Evolutionary conservation across 2,797 vertebrate species (phyloP).

Genomic region (Echiichthys vipera): DNA sequence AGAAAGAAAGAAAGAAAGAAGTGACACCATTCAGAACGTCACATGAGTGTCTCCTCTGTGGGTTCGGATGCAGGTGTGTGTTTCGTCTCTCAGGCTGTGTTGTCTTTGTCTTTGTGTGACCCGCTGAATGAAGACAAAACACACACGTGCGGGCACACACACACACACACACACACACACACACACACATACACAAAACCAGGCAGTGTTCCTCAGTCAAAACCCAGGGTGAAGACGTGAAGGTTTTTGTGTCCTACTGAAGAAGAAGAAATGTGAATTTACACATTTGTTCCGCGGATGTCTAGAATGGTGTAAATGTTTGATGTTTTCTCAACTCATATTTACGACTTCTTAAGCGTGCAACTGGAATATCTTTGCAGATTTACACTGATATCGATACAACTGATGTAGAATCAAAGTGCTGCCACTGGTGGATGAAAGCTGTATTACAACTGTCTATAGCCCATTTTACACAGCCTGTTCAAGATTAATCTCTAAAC

Average conservation of each 20-base stretch:
- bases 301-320: neutral
- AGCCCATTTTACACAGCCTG: too few relatives aligned
- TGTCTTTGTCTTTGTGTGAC: slow-evolving; percentile 56
- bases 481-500: too few relatives aligned
- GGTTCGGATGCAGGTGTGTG: slow-evolving; percentile 72
- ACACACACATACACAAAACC: slow-evolving; percentile 14
- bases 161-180: slow-evolving; percentile 17
- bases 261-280: neutral
- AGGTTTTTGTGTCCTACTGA: slow-evolving; percentile 1
- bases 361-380: neutral
- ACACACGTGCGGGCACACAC: slow-evolving; percentile 25
- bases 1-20: slow-evolving; percentile 51
- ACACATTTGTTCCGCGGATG: neutral
- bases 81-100: slow-evolving; percentile 47
- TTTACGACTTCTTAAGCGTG: neutral
- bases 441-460: neutral
- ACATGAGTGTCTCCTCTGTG: slow-evolving; percentile 69
- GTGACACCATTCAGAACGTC: slow-evolving; percentile 69
- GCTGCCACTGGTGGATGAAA: neutral
- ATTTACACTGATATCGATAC: neutral
- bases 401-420: neutral
- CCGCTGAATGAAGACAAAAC: slow-evolving; percentile 47
- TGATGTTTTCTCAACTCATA: neutral
- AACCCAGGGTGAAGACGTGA: slow-evolving; percentile 1
- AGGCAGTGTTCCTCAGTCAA: slow-evolving; percentile 34